Base-by-base conservation (phyloP, 1,140 invertebrate genomes). In the Penaeus japonicus region DNA sequence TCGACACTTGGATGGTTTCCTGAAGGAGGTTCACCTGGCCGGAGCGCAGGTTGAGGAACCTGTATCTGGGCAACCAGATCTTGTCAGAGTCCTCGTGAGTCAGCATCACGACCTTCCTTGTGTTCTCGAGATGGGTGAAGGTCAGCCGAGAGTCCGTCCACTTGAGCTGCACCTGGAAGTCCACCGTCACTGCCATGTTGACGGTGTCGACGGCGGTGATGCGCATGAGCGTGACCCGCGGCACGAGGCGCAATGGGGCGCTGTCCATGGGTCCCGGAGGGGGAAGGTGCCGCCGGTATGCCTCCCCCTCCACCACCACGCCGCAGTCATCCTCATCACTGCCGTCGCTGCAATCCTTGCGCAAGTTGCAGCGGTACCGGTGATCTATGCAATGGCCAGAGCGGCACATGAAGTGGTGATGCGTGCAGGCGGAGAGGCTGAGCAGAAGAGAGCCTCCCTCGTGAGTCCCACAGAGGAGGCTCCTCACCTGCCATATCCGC, bases 251-350 rank as follows among this genome's bases (percentile, higher is more conserved):
- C 20, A 84, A 39, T 35, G 65, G 59, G 30, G n/a, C 22, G 30
- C 65, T 47, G 18, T 22, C 82, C 47, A 47, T 12, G 27, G 15
- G 1, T 30, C 59, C 82, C 35, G 82, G 62, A 1, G 65, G 59
- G 7, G 82, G 57, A 17, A 84, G 82, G 59, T 84, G 82, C 4
- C 39, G 30, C 18, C 65, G 32, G 62, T 84, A 73, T 5, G 62
- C 82, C 15, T 15, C 18, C 3, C 27, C 55, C n/a, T 73, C 32
- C 4, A 54, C 47, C 17, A 84, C 65, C 24, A 84, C 59, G 32
- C 73, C 62, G 32, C 82, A 84, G 62, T 84, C 82, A 24, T 84
- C 82, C 53, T 84, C 82, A 3, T 84, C 82, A 27, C 32, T 73
- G 62, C 82, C 82, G 27, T 84, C 82, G 15, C 47, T 47, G 27